A percentile compares a stretch with the other conserved stretches of the same genome.
phyloP scores from a whole-genome alignment of 1,140 invertebrate genomes.

The Bombus difficillimus region DNA sequence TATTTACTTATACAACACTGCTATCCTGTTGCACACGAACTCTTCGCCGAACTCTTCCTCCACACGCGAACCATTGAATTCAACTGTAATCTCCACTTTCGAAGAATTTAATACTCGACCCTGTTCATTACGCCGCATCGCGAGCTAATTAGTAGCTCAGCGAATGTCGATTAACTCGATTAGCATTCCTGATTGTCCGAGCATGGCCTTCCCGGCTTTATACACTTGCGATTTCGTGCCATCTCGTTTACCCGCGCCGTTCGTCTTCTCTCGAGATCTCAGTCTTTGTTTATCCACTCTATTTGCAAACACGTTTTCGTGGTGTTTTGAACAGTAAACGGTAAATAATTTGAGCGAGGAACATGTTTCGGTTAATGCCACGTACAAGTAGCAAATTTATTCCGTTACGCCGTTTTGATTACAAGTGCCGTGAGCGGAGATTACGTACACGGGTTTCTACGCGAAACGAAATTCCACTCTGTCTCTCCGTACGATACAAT shows the following conservation, averaged over 20 bases:
- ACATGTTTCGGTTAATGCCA: too few species aligned
- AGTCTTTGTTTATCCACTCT: not conserved
- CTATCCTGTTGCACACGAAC: not conserved
- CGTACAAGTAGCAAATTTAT: conserved; percentile 1
- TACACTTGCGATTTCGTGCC: conserved; percentile 15
- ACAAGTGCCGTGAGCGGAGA: not conserved
- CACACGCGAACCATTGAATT: not conserved
- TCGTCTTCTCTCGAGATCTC: not conserved
- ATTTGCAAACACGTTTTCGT: not conserved
- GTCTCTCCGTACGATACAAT: too few species aligned
- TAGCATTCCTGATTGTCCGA: conserved; percentile 37
- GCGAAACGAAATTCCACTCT: not conserved
- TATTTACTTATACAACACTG: not conserved
- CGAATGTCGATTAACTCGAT: conserved; percentile 37
- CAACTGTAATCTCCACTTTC: not conserved
- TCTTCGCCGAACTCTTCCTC: not conserved
- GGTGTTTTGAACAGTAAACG: too few species aligned
- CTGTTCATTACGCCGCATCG: not conserved
- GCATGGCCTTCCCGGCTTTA: not conserved
- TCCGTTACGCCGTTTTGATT: conserved; percentile 1
- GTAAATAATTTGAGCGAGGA: not conserved
- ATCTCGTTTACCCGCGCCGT: not conserved
- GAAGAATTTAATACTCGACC: not conserved
- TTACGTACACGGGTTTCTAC: not conserved
- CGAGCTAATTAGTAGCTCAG: conserved; percentile 21